Conservation (phyloP, 1,140 invertebrate species). For the Halictus rubicundus region DNA sequence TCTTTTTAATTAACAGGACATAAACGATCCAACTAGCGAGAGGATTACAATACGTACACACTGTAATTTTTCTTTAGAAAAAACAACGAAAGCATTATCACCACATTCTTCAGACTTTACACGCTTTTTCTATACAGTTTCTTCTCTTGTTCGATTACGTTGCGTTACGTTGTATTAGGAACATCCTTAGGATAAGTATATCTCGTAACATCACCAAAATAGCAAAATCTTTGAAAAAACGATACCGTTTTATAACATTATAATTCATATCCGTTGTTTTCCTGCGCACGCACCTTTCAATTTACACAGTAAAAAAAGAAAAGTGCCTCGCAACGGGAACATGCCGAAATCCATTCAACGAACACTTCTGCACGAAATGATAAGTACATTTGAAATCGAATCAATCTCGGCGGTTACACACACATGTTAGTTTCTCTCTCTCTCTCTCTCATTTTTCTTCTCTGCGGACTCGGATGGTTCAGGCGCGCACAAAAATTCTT, state of each 20-base stretch:
- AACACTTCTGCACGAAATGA: conserved; percentile 31
- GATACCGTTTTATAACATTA: conserved; percentile 43
- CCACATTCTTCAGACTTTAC: conserved; percentile 19
- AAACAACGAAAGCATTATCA: conserved; percentile 23
- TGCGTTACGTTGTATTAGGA: conserved; percentile 63
- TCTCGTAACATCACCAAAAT: conserved; percentile 47
- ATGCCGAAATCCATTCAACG: conserved; percentile 56
- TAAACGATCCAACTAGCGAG: background rate
- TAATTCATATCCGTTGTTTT: background rate
- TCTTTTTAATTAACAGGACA: background rate
- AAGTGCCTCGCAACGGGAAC: conserved; percentile 45
- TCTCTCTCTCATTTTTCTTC: background rate
- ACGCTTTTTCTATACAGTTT: conserved; percentile 39
- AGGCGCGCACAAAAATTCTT: background rate
- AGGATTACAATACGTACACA: conserved; percentile 12
- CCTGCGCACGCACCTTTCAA: conserved; percentile 48
- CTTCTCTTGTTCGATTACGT: conserved; percentile 32
- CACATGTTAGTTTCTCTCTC: background rate
- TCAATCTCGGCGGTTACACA: conserved; percentile 10
- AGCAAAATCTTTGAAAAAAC: conserved; percentile 62
- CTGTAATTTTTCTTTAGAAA: conserved; percentile 18
- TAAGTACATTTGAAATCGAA: conserved; percentile 60
- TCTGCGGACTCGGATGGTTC: background rate
- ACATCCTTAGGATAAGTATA: conserved; percentile 66
- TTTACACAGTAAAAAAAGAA: conserved; percentile 68